phyloP scores from a whole-genome alignment of 2,797 vertebrate species.

The Hippocampus kuda region DNA sequence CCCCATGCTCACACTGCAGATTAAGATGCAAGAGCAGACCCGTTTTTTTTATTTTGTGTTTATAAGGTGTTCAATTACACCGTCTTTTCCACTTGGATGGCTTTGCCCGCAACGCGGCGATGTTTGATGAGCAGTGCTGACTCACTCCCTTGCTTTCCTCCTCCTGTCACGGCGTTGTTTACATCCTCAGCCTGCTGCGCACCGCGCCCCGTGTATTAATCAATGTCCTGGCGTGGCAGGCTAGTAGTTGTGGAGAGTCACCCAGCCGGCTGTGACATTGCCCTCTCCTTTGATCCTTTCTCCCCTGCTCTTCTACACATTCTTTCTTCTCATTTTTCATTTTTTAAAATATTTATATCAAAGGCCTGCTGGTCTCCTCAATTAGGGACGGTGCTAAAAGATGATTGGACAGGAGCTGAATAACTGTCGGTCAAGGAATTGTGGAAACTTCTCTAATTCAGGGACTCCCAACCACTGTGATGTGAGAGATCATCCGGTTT shows the following conservation, averaged over 20 bases:
- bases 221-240: conserved; percentile 30
- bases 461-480: background rate
- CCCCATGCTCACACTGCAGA: background rate
- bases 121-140: conserved; percentile 12
- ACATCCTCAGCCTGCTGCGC: conserved; percentile 5
- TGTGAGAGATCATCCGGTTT: background rate
- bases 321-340: conserved; percentile 6
- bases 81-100: conserved; percentile 8
- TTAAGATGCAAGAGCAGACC: background rate
- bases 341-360: conserved; percentile 9
- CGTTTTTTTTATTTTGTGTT: background rate
- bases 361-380: conserved; percentile 37
- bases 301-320: conserved; percentile 26
- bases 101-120: background rate
- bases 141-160: conserved; percentile 8
- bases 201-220: conserved; percentile 24
- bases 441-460: background rate
- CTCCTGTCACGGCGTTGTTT: conserved; percentile 11
- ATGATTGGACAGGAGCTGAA: conserved; percentile 22
- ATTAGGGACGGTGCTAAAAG: conserved; percentile 34
- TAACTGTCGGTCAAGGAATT: background rate
- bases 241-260: conserved; percentile 34
- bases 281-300: conserved; percentile 11
- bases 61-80: conserved; percentile 13
- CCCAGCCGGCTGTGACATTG: conserved; percentile 21